A percentile compares a stretch with the other conserved stretches of the same genome.
These are phyloP conservation scores for Invenusta paracnida DNA, from an alignment of 2,888 invertebrate genomes.

Conservation along the genomic window DNA sequence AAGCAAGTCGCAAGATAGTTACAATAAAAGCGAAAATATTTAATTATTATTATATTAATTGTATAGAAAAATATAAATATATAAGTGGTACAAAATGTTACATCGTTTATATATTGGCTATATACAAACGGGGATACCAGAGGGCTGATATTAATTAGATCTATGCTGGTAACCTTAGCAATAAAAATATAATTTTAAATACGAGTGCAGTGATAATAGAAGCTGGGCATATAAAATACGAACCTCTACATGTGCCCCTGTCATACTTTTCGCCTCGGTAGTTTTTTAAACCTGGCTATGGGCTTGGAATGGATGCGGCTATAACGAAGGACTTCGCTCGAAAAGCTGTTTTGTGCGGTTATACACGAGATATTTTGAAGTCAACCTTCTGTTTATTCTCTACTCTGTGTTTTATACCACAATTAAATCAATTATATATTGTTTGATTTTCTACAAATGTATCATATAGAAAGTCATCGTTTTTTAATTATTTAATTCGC, in stretches of 20 bases:
- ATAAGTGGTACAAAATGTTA: neutral
- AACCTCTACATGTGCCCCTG: neutral
- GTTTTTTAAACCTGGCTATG: neutral
- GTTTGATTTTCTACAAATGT: neutral
- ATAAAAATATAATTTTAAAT: neutral
- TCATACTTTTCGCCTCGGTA: neutral
- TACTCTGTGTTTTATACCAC: no score
- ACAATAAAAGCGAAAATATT: no score
- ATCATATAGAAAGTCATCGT: neutral
- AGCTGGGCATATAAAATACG: neutral
- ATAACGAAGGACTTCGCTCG: neutral
- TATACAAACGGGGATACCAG: neutral
- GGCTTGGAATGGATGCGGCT: neutral
- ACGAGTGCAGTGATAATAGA: neutral
- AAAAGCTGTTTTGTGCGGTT: no score
- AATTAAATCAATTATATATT: neutral
- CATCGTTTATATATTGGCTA: neutral
- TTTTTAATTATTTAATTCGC: neutral
- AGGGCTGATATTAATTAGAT: neutral
- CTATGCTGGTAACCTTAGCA: neutral
- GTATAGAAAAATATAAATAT: neutral
- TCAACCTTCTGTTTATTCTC: no score
- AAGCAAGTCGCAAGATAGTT: no score
- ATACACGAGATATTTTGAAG: no score
- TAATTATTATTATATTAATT: neutral